Conservation (phyloP, 2,888 invertebrate species). For the Alviniconcha strummeri region DNA sequence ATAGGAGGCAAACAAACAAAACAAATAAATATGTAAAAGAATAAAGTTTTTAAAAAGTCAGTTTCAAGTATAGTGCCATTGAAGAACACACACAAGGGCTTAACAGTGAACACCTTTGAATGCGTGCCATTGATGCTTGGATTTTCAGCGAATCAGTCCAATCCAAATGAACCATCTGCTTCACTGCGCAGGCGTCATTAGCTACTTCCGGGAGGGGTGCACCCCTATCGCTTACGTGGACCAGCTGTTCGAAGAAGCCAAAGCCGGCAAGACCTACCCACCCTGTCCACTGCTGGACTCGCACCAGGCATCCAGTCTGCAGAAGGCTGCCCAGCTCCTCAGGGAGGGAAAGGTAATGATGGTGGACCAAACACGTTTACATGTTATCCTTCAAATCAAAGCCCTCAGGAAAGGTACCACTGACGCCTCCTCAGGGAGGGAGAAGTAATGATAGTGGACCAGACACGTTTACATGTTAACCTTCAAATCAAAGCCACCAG, state of each 20-base stretch:
- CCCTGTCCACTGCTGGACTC: constrained; percentile 52
- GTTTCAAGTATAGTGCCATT: not conserved
- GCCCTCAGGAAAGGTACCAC: too few species aligned
- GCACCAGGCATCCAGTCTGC: constrained; percentile 45
- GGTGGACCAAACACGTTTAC: constrained; percentile 41
- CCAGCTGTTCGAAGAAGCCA: constrained; percentile 41
- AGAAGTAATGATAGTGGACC: too few species aligned
- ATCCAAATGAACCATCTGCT: not conserved
- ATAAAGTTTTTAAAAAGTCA: not conserved
- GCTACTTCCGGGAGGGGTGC: constrained; percentile 57
- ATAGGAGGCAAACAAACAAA: not conserved
- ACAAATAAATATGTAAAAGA: not conserved
- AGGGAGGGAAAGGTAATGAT: constrained; percentile 49
- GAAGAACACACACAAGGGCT: not conserved
- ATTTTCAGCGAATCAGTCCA: not conserved
- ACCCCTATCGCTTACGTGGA: constrained; percentile 49
- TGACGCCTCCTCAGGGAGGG: too few species aligned
- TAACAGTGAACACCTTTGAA: not conserved
- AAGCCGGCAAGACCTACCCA: constrained; percentile 32
- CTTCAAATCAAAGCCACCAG: too few species aligned
- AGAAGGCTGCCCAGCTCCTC: constrained; percentile 46
- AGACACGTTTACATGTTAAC: too few species aligned
- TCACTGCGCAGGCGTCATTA: constrained; percentile 47
- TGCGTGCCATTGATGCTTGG: not conserved
- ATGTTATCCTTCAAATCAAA: not conserved